Evolutionary conservation across 2,797 vertebrate genomes (phyloP).

Genomic region (Chiroxiphia lanceolata): DNA sequence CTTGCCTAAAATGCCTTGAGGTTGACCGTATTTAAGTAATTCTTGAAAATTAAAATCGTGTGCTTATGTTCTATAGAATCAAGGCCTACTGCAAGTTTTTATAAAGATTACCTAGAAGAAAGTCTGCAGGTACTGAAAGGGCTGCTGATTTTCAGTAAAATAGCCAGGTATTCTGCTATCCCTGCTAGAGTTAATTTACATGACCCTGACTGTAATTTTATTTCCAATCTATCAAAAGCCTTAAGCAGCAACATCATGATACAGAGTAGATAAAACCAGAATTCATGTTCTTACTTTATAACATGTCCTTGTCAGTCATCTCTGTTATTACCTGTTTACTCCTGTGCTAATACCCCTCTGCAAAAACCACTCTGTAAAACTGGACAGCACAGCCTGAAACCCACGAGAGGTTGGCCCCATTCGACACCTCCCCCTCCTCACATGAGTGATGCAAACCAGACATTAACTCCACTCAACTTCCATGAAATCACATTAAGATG

Average conservation of each 20-base stretch:
- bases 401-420: accelerated
- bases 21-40: neutral
- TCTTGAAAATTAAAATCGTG: neutral
- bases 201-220: neutral
- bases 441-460: neutral
- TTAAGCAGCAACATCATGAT: neutral
- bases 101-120: neutral
- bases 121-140: neutral
- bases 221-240: slow-evolving; percentile 9
- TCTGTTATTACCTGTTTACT: neutral
- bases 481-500: neutral
- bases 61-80: neutral
- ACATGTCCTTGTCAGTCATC: neutral
- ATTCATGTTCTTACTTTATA: neutral
- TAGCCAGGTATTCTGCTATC: neutral
- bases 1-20: neutral
- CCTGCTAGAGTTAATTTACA: neutral
- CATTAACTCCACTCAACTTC: neutral
- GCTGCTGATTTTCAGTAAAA: neutral
- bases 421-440: neutral
- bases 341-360: neutral
- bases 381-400: neutral
- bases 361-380: neutral
- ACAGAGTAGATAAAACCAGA: neutral
- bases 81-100: neutral